These are phyloP conservation scores for Spongilla lacustris DNA, from an alignment of 37 sponge, comb jelly and placozoan species.

Conservation along the genomic window DNA sequence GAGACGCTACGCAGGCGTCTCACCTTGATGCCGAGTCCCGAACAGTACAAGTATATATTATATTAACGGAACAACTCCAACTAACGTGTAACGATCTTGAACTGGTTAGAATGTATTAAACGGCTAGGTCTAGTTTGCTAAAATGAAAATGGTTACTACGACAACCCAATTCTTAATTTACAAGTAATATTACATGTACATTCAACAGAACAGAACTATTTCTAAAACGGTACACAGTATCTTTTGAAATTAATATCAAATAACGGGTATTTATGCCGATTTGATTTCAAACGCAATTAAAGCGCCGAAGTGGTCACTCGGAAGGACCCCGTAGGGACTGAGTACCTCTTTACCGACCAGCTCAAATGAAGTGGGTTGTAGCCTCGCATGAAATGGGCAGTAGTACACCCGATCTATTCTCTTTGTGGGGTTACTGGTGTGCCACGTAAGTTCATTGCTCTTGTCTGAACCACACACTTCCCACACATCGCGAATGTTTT, in stretches of 20 bases:
- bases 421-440: neutral
- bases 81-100: slow-evolving; percentile 31
- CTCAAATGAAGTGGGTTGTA: neutral
- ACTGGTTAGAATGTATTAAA: slow-evolving; percentile 53
- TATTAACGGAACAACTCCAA: slow-evolving; percentile 17
- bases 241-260: no score
- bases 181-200: no score
- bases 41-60: no score
- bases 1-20: no score
- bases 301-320: slow-evolving; percentile 11
- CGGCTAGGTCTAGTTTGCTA: neutral
- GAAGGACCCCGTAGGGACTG: neutral
- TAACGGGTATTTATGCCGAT: no score
- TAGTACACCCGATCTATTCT: neutral
- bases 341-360: slow-evolving; percentile 6
- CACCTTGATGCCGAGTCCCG: neutral
- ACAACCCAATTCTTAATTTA: no score
- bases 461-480: neutral
- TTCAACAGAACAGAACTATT: no score
- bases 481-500: neutral
- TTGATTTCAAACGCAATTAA: slow-evolving; percentile 10
- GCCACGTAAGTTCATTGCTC: slow-evolving; percentile 4
- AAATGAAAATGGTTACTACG: no score
- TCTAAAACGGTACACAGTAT: no score
- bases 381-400: neutral